Evolutionary conservation across 1,140 invertebrate species (phyloP), one percentile per base, ranked within the genome.

Genomic region (Drosophila kepulauana): DNA sequence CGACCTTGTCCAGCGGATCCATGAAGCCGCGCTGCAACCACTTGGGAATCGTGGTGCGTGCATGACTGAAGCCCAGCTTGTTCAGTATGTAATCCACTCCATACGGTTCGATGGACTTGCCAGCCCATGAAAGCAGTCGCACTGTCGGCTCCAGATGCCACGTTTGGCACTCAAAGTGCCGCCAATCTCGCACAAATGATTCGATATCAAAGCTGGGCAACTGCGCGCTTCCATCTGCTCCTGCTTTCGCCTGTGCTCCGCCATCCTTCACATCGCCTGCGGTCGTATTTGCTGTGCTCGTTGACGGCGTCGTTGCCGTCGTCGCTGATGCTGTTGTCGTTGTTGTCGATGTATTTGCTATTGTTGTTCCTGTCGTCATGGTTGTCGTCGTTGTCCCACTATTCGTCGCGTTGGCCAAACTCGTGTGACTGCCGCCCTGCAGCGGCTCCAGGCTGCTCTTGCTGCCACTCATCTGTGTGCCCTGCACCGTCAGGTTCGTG

Each of bases 91-190:
- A 99, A 93, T 99, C 98, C 41, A 99, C 98, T 43, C 98, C 98
- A 86, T 99, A 99, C 1, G 98, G 98, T 93, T 99, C 98, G 75
- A 99, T 98, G 76, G 97, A 97, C 93, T 98, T 98, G 11, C 98
- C 98, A 62, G 97, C 98, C 97, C 98, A 98, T n/a, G 98, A 98
- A 5, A 98, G 93, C 62, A 98, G 93, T 85, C 97, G 95, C 59
- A 99, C 98, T 57, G 98, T 99, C 3, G 99, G 99, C 93, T 99
- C 98, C 33, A 99, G 94, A 91, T 99, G 98, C 99, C 99, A 99
- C 0, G 98, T 98, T 93, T 98, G 97, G 93, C 98, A 99, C 81
- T 97, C 95, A 93, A 98, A 99, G 84, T 96, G 96, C 70, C 98
- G 94, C 96, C 97, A 98, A 93, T 99, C 87, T 1, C 91, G 78